Conservation (phyloP, 2,797 vertebrate species). For the Sebastes umbrosus region DNA sequence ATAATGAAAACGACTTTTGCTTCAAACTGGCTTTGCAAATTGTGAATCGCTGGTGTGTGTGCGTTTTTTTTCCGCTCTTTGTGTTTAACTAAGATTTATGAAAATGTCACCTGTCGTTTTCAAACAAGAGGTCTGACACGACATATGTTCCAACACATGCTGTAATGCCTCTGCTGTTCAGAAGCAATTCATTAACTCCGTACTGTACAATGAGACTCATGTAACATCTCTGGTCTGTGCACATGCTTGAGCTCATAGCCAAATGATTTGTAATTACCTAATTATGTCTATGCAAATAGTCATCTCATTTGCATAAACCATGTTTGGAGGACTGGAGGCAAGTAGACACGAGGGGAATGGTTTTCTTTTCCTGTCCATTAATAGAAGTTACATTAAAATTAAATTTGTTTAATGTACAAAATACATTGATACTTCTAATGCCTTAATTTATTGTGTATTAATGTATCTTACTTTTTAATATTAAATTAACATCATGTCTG, state of each 20-base stretch:
- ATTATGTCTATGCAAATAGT: constrained; percentile 92
- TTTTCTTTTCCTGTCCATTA: constrained; percentile 18
- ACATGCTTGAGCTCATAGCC: constrained; percentile 87
- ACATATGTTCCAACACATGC: constrained; percentile 80
- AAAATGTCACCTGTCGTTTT: constrained; percentile 76
- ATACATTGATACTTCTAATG: not conserved
- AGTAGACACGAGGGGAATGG: constrained; percentile 61
- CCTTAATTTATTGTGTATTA: not conserved
- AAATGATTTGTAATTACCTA: constrained; percentile 93
- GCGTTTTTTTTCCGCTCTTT: not conserved
- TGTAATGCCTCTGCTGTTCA: constrained; percentile 57
- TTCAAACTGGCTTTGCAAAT: not conserved
- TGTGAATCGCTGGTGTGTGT: not conserved
- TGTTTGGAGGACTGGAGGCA: constrained; percentile 75
- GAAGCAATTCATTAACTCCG: constrained; percentile 79
- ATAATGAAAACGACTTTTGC: not conserved
- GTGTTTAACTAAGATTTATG: constrained; percentile 63
- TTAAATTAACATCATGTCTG: constrained; percentile 22
- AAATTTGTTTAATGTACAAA: not conserved
- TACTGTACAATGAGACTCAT: constrained; percentile 80
- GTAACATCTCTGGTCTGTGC: constrained; percentile 80
- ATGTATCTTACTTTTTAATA: not conserved
- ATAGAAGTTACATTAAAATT: constrained; percentile 15
- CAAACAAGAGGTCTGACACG: constrained; percentile 66
- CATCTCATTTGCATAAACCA: constrained; percentile 86